A percentile compares a stretch with the other conserved stretches of the same genome.
phyloP scores from a whole-genome alignment of 2,797 vertebrate genomes.

The Arctocebus calabarensis region DNA sequence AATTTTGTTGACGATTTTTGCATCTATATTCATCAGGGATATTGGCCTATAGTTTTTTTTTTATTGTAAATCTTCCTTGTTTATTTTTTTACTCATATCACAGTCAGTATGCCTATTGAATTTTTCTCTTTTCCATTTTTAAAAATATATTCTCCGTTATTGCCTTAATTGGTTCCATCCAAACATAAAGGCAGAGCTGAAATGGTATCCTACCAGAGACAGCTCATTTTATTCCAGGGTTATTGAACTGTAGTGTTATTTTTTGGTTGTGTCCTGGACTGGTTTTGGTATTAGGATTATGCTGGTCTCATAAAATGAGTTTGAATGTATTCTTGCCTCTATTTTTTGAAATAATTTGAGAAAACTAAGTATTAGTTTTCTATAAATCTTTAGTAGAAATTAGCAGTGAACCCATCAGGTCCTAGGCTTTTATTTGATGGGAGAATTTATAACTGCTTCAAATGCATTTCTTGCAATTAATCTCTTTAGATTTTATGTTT shows the following conservation, averaged over 20 bases:
- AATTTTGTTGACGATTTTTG: neutral
- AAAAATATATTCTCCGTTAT: neutral
- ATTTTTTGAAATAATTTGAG: neutral
- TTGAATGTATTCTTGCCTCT: neutral
- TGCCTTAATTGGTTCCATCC: neutral
- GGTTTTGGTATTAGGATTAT: neutral
- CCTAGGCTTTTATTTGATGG: neutral
- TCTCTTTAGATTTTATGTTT: neutral
- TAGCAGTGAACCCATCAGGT: neutral
- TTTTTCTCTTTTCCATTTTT: neutral
- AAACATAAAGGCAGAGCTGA: neutral
- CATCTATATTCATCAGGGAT: neutral
- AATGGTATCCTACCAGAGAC: neutral
- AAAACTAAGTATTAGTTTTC: neutral
- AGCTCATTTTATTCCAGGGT: neutral
- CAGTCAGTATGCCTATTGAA: neutral
- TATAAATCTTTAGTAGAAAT: neutral
- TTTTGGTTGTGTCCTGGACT: neutral
- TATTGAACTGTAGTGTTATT: neutral
- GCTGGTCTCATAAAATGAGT: neutral
- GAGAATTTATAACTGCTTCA: neutral
- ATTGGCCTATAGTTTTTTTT: neutral
- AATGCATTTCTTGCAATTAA: neutral
- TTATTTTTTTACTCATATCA: neutral
- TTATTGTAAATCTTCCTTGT: neutral